Evolutionary conservation across 1,140 invertebrate genomes (phyloP).

Genomic region (Anthonomus grandis): DNA sequence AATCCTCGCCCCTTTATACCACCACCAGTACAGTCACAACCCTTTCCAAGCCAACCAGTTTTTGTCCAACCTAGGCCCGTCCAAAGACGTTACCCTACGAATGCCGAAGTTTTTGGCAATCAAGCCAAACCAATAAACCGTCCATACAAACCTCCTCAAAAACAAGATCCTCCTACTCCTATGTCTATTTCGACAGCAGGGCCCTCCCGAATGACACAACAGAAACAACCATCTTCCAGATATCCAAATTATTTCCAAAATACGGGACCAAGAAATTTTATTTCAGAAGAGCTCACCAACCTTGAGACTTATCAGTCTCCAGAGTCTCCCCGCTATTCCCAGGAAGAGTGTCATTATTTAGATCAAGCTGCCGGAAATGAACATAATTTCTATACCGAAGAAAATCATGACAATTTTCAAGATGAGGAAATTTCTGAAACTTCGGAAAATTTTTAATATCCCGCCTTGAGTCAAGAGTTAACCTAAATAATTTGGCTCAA

Average conservation of each 20-base stretch:
- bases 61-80: background rate
- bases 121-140: no score
- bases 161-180: background rate
- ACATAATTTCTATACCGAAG: background rate
- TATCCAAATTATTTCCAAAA: background rate
- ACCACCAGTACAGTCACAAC: background rate
- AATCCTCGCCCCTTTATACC: no score
- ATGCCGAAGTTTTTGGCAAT: background rate
- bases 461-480: background rate
- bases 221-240: background rate
- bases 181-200: background rate
- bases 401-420: background rate
- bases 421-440: background rate
- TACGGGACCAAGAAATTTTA: slow-evolving; percentile 4
- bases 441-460: slow-evolving; percentile 9
- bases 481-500: slow-evolving; percentile 9
- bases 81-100: slow-evolving; percentile 1
- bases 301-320: background rate
- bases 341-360: background rate
- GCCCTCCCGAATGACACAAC: background rate
- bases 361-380: no score
- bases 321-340: background rate
- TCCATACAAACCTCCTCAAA: background rate
- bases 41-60: no score
- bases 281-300: background rate